Conservation (phyloP, 1,140 invertebrate species). For the Heliothis virescens region DNA sequence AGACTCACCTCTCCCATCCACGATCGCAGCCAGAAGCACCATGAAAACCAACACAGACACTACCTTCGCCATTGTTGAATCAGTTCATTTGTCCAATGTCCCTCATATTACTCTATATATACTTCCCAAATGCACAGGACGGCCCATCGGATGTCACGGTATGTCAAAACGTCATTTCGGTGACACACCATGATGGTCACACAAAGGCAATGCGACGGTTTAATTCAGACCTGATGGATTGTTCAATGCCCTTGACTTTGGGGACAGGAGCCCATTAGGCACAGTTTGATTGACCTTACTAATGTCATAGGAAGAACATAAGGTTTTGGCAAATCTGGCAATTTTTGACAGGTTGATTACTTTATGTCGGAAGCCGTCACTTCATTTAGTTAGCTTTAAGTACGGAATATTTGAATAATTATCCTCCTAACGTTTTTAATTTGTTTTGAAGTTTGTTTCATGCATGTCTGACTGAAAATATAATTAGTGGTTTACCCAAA, state of each 20-base stretch:
- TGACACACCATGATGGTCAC: conserved; percentile 47
- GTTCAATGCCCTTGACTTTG: conserved; percentile 39
- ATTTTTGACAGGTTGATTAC: conserved; percentile 17
- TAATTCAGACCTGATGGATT: conserved; percentile 39
- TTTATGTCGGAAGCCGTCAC: neutral
- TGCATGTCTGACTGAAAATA: no score
- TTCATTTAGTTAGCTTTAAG: neutral
- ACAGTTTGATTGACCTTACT: conserved; percentile 28
- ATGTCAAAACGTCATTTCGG: conserved; percentile 49
- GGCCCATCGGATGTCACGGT: conserved; percentile 55
- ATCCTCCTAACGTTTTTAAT: neutral
- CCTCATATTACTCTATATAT: conserved; percentile 44
- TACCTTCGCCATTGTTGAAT: conserved; percentile 47
- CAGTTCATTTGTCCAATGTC: neutral
- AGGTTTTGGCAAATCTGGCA: neutral
- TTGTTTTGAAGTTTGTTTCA: neutral
- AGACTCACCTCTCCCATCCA: conserved; percentile 46
- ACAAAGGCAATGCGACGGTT: conserved; percentile 49
- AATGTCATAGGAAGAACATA: conserved; percentile 19
- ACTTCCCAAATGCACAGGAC: conserved; percentile 20
- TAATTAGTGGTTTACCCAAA: no score
- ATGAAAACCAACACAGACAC: conserved; percentile 12
- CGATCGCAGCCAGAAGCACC: conserved; percentile 39
- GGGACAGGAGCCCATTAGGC: conserved; percentile 36
- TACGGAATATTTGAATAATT: neutral